phyloP scores from a whole-genome alignment of 2,797 vertebrate genomes.

The Vireo griseus region DNA sequence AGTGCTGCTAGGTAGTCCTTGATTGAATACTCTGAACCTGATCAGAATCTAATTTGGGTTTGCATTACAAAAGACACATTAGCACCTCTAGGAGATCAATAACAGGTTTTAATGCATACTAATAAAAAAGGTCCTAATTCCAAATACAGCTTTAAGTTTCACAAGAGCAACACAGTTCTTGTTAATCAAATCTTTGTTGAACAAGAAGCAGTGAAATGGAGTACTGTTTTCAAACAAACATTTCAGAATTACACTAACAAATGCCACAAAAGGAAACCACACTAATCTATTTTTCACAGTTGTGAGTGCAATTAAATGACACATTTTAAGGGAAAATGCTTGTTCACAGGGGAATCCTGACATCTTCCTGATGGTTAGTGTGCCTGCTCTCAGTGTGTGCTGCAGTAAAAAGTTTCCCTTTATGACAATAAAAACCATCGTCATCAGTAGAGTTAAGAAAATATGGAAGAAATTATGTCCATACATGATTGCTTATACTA shows the following conservation, averaged over 20 bases:
- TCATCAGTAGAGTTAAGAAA: slow-evolving; percentile 23
- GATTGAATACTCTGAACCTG: slow-evolving; percentile 62
- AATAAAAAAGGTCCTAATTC: slow-evolving; percentile 56
- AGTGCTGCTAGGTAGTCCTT: slow-evolving; percentile 53
- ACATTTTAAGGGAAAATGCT: not conserved
- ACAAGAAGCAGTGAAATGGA: slow-evolving; percentile 18
- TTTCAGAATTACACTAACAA: slow-evolving; percentile 17
- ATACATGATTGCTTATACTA: not conserved
- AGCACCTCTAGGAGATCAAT: slow-evolving; percentile 40
- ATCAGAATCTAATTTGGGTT: slow-evolving; percentile 63
- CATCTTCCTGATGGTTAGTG: not conserved
- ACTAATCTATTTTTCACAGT: slow-evolving; percentile 35
- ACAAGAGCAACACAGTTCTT: slow-evolving; percentile 6
- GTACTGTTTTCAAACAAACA: slow-evolving; percentile 35
- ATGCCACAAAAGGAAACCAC: slow-evolving; percentile 12
- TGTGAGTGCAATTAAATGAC: slow-evolving; percentile 15
- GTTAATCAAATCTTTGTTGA: slow-evolving; percentile 48
- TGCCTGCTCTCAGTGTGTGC: not conserved
- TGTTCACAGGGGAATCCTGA: not conserved
- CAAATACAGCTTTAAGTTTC: slow-evolving; percentile 35
- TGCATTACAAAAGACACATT: slow-evolving; percentile 31
- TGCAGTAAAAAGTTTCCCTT: slow-evolving; percentile 27
- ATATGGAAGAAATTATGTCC: not conserved
- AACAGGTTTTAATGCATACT: slow-evolving; percentile 59
- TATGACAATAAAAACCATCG: slow-evolving; percentile 22